Percentiles rank a stretch among this genome's conserved stretches.
These are phyloP conservation scores for Triplophysa dalaica DNA, from an alignment of 2,113 vertebrate species.

Conservation along the genomic window DNA sequence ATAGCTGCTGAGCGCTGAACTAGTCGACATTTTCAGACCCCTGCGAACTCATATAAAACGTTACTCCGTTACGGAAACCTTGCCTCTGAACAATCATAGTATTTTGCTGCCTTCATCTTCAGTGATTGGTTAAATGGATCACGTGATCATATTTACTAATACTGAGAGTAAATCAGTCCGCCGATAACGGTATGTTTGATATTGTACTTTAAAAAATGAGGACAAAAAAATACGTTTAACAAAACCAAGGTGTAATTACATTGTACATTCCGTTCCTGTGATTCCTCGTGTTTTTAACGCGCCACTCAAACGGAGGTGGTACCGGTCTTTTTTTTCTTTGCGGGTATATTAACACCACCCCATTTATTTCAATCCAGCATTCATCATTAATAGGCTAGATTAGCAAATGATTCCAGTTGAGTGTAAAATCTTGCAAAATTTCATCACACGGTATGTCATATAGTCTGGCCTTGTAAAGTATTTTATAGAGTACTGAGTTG, in stretches of 20 bases:
- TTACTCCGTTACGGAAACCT: conserved; percentile 92
- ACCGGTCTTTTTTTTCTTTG: conserved; percentile 80
- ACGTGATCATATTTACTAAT: conserved; percentile 99
- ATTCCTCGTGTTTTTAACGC: conserved; percentile 13
- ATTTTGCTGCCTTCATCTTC: conserved; percentile 94
- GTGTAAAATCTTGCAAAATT: conserved; percentile 68
- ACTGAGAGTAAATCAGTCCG: conserved; percentile 98
- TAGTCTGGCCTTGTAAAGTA: conserved; percentile 73
- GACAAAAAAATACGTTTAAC: not conserved
- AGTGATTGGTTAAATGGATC: conserved; percentile 97
- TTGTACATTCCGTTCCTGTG: not conserved
- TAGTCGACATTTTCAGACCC: conserved; percentile 94
- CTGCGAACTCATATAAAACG: conserved; percentile 91
- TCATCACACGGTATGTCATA: conserved; percentile 65
- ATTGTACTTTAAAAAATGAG: conserved; percentile 64
- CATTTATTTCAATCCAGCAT: conserved; percentile 67
- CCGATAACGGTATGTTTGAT: conserved; percentile 72
- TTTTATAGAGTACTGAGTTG: conserved; percentile 75
- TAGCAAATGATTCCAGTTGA: conserved; percentile 59
- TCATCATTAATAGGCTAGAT: conserved; percentile 48
- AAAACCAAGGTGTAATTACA: not conserved
- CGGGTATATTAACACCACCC: conserved; percentile 55
- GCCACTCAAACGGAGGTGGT: conserved; percentile 48
- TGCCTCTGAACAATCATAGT: conserved; percentile 94
- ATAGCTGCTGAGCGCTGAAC: conserved; percentile 94